Conservation (phyloP, 1,140 invertebrate genomes). For the Caerostris extrusa region DNA sequence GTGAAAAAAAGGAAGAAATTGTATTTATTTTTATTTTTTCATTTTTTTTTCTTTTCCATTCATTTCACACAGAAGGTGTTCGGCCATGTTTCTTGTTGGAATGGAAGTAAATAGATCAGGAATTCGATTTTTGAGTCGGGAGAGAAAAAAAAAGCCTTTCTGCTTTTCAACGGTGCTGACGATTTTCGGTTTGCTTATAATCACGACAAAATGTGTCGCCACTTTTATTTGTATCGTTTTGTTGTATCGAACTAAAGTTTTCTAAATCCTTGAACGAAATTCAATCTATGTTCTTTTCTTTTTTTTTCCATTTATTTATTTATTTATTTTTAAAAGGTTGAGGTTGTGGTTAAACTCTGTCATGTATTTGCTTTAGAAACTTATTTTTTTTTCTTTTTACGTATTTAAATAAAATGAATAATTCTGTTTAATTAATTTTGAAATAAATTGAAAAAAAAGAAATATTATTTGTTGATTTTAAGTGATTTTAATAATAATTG, state of each 20-base stretch:
- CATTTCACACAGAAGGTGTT: not conserved
- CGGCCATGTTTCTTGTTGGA: not conserved
- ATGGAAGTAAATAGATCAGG: conserved; percentile 48
- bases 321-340: too few relatives aligned
- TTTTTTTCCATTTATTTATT: too few relatives aligned
- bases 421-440: too few relatives aligned
- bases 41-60: conserved; percentile 11
- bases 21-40: not conserved
- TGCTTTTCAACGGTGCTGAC: not conserved
- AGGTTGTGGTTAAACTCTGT: too few relatives aligned
- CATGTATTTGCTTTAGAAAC: too few relatives aligned
- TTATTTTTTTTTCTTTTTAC: too few relatives aligned
- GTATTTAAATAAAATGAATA: too few relatives aligned
- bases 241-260: not conserved
- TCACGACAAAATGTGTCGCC: not conserved
- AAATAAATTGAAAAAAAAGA: too few relatives aligned
- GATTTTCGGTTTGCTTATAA: not conserved
- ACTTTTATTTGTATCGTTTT: not conserved
- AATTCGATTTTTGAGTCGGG: conserved; percentile 26
- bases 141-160: not conserved
- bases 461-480: too few relatives aligned
- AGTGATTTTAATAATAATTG: too few relatives aligned
- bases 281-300: too few relatives aligned
- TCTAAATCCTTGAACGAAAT: not conserved
- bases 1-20: not conserved